Evolutionary conservation across 2,797 vertebrate species (phyloP).

Genomic region (Melanotaenia boesemani): DNA sequence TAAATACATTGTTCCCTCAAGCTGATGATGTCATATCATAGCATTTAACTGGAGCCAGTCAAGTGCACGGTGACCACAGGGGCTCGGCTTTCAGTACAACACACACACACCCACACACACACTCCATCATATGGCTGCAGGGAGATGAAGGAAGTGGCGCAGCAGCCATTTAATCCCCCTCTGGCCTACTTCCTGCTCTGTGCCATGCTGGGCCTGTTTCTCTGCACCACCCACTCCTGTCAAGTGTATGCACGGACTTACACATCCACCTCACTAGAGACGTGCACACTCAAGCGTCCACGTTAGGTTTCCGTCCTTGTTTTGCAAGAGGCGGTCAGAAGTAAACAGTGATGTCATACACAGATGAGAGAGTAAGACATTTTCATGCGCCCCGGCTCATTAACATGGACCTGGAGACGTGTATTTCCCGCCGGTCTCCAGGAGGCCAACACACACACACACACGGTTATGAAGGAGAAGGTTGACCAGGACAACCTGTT

Average conservation of each 20-base stretch:
- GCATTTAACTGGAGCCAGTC: constrained; percentile 37
- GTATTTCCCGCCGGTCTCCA: too few species aligned
- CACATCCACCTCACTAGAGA: not conserved
- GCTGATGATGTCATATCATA: constrained; percentile 54
- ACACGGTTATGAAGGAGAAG: too few species aligned
- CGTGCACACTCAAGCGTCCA: not conserved
- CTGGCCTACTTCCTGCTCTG: constrained; percentile 78
- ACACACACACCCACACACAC: constrained; percentile 21
- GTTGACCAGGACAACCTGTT: too few species aligned
- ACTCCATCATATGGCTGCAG: constrained; percentile 41
- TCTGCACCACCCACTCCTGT: constrained; percentile 20
- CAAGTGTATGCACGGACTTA: constrained; percentile 11
- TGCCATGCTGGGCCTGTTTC: constrained; percentile 59
- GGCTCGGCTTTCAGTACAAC: constrained; percentile 26
- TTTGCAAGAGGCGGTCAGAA: not conserved
- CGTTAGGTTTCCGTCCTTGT: not conserved
- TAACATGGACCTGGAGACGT: too few species aligned
- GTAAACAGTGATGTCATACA: not conserved
- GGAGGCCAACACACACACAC: too few species aligned
- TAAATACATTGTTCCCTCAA: constrained; percentile 21
- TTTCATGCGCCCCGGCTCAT: too few species aligned
- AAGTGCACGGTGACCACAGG: constrained; percentile 26
- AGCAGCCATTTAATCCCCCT: constrained; percentile 73
- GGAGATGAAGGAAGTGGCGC: constrained; percentile 57
- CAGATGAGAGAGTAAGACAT: too few species aligned